Evolutionary conservation across 2,113 vertebrate species (phyloP).

Genomic region (Platycercus adscitus): DNA sequence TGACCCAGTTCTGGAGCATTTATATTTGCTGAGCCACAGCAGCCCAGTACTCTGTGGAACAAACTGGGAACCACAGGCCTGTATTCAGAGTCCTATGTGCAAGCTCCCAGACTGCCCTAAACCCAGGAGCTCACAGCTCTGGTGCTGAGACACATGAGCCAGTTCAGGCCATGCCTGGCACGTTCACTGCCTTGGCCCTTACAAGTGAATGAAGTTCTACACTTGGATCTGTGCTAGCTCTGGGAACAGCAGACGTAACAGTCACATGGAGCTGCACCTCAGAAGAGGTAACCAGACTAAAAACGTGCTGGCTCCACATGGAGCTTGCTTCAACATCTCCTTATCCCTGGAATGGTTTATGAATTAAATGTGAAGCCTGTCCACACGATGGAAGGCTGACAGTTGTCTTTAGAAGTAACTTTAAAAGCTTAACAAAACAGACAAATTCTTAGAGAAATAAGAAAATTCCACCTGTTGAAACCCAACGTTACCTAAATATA

Average conservation of each 20-base stretch:
- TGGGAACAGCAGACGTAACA: not conserved
- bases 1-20: not conserved
- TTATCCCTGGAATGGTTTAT: not conserved
- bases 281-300: not conserved
- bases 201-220: not conserved
- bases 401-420: not conserved
- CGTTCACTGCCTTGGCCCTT: accelerated
- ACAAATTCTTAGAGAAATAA: not conserved
- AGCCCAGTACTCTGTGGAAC: not conserved
- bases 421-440: not conserved
- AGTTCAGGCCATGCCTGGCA: not conserved
- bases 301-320: not conserved
- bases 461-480: not conserved
- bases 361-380: not conserved
- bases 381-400: not conserved
- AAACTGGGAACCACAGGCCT: accelerated
- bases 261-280: not conserved
- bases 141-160: not conserved
- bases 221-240: not conserved
- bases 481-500: not conserved
- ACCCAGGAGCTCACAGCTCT: not conserved
- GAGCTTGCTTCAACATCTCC: not conserved
- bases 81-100: accelerated
- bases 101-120: not conserved
- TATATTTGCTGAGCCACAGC: not conserved